Base-by-base conservation (phyloP, 1,140 invertebrate genomes). In the Neomicropteryx cornuta region DNA sequence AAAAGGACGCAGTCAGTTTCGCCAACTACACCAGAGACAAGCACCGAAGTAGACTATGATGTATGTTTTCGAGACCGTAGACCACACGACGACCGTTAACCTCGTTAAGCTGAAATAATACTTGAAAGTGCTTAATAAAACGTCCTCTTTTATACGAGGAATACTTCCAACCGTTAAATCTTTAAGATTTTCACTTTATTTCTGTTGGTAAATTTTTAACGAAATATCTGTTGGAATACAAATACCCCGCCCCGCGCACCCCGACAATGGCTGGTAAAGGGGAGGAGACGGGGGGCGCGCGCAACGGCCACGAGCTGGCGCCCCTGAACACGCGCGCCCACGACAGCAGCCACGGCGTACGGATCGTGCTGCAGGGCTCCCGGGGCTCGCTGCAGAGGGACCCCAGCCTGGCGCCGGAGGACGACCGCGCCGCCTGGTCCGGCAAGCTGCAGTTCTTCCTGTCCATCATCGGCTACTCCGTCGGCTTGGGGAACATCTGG, bases 401-500 rank as follows among this genome's bases (percentile, higher is more conserved):
- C 18, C 52, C 47, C 37, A 64, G 63, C n/a, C 58, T 62, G 1
- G 56, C 60, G 0, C 70, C 67, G 3, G 58, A 67, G 36, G 70
- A 73, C 14, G 79, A 83, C 39, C 63, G 84, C 6, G 81, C 83
- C 3, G 78, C 79, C 41, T 87, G 83, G 82, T 80, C 77, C 29
- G 79, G 80, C 29, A 90, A 92, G 56, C 75, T 87, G 66, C 87
- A 93, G 62, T 94, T 91, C 60, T 86, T 92, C 62, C 73, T 94
- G 43, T 87, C 83, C 44, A 87, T 90, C 58, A 88, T 92, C 33
- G 87, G 87, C 1, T 90, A 89, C 60, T 88, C 86, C 24, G 87
- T 93, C 4, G 88, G 88, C 0, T 72, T 95, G 16, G 91, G 89
- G 13, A 93, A 93, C 57, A 91, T 95, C 30, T 95, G 90, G 92